Evolutionary conservation across 2,888 invertebrate genomes (phyloP), one percentile per base, ranked within the genome.

Genomic region (Amblyteles armatorius): DNA sequence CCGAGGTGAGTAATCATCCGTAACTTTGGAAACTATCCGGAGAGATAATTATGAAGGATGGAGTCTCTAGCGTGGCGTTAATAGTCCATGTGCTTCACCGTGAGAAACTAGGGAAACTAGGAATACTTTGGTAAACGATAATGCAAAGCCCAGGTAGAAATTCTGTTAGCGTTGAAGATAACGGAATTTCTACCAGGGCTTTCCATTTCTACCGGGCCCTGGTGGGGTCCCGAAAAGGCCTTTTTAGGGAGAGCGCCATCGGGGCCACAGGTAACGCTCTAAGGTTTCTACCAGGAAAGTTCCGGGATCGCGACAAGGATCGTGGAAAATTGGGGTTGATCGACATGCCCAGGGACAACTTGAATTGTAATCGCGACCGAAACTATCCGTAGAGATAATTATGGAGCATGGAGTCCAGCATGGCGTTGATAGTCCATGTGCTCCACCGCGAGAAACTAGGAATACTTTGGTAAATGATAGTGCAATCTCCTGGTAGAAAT

Each of bases 1-100:
- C 55, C 26, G 22, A n/a, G 65, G 33, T 72, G 65, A 82, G 77
- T 65, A 26, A 48, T 44, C n/a, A 13, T 40, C 16, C 16, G 6
- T 52, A 11, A 60, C 33, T 71, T 65, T 16, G 40, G 33, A 65
- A 52, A 79, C 50, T 63, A 72, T 22, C 26, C 52, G 36, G 22
- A n/a, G 63, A 65, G 16, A n/a, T 33, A 33, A 29, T 16, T 48
- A 48, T 48, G 44, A 48, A 48, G 44, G 44, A 16, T 22, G 52
- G 52, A 6, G 19, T 19, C 19, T 52, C 19, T 52, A 6, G 19
- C 52, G 2, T 6, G 7, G 52, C 19, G 52, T 55, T 55, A n/a
- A 55, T 33, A 33, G 7, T 63, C 6, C 13, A 63, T 29, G 16
- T 63, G 6, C 29, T 33, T 16, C 29, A 3, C 6, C 16, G 16